These are phyloP conservation scores for Catalaphyllia jardinei DNA, from an alignment of 64 coral and sea anemone species.

Conservation along the genomic window DNA sequence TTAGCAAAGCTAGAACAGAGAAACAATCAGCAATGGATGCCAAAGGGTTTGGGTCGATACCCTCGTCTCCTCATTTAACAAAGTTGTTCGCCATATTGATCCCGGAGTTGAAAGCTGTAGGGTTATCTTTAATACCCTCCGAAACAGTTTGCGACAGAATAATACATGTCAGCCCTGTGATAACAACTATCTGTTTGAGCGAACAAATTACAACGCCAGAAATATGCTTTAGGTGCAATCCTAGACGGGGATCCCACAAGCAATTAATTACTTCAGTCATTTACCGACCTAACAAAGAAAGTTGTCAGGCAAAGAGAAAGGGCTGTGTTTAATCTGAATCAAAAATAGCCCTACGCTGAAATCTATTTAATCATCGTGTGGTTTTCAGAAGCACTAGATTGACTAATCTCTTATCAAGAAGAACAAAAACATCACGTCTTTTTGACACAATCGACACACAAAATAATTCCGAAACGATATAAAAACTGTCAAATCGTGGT, in stretches of 20 bases:
- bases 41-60: no score
- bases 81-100: no score
- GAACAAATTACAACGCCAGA: not conserved
- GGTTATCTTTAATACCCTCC: not conserved
- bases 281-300: not conserved
- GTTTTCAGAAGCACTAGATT: no score
- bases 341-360: not conserved
- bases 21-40: no score
- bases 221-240: not conserved
- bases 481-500: no score
- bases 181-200: not conserved
- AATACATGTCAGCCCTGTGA: not conserved
- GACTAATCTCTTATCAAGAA: no score
- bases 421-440: no score
- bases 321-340: not conserved
- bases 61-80: no score
- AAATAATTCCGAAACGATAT: no score
- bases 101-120: no score
- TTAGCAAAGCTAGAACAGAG: no score
- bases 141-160: not conserved
- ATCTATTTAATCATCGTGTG: not conserved
- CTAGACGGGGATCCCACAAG: not conserved
- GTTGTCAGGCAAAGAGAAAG: not conserved
- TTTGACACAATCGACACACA: no score
- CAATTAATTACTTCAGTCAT: not conserved